Base-by-base conservation (phyloP, 1,140 invertebrate genomes). In the Kradibia gibbosae region DNA sequence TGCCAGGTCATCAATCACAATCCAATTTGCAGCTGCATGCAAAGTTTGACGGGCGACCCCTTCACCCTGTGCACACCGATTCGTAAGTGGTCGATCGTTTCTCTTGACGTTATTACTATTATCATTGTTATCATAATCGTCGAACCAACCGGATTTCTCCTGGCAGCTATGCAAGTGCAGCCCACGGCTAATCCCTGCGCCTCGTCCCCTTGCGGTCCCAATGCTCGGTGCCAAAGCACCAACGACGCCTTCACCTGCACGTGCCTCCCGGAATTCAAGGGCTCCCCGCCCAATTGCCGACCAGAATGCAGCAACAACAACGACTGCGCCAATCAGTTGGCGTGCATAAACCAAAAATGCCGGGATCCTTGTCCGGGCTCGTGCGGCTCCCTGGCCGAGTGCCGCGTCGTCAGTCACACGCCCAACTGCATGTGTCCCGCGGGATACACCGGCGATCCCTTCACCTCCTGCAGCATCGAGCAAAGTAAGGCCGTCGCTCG, bases 1-100 rank as follows among this genome's bases (percentile, higher is more conserved):
- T 95, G 94, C 86, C 89, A 90, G 28, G 91, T 93, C 5, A 90
- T 92, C 31, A 93, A 93, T 85, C 93, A 94, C 82, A 92, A 91
- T 83, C 93, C 94, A 2, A 92, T 93, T 50, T 94, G 93, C 83
- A 90, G 91, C 45, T 94, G 93, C 85, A 86, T 88, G 34, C 74
- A 86, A 31, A 91, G 92, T 28, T 92, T 91, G 74, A 92, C 92
- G 75, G 93, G 93, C 42, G 92, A 94, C 89, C 93, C 93, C 22
- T 93, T 93, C 78, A 90, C 90, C 22, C 90, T 90, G 87, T 94
- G 93, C 84, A 85, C 77, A 50, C 80, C 82, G 48, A 83, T 85
- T 77, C 77, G 87, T 88, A 83, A 85, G 84, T 76, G 45, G n/a
- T n/a, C 55, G 13, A 53, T 31, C 17, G 36, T n/a, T n/a, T n/a